Evolutionary conservation across 2,888 invertebrate genomes (phyloP), one percentile per base, ranked within the genome.

Genomic region (Zelleria hepariella): DNA sequence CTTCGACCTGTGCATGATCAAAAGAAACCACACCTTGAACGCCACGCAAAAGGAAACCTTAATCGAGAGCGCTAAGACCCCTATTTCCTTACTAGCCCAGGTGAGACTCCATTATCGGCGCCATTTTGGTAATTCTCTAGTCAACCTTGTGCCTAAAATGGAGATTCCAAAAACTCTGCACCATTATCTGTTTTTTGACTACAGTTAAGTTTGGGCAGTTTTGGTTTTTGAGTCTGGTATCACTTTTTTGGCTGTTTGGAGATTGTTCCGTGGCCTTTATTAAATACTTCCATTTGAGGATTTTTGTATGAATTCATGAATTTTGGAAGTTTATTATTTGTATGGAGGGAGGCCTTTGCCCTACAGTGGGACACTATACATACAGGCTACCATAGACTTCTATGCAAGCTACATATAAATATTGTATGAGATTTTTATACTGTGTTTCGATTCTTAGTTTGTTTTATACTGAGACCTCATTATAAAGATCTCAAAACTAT

Each of bases 1-100:
- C 7, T 96, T 94, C 76, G 95, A 95, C 73, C 89, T 93, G 0
- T 93, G 94, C 70, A 94, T 95, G 92, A 95, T 96, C 57, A 90
- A 92, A 66, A 90, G 95, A 66, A 94, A 94, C 70, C 91, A 90
- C 58, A 88, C 90, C 2, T 75, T 96, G 1, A 92, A 91, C 0
- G 86, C 91, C 1, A 89, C 89, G 8, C 94, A 95, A 74, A 93
- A 93, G 71, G 82, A 91, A 42, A 72, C 89, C 26, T 83, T 95
- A 48, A 89, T 95, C 58, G 86, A 92, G 61, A 87, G 92, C 4
- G 93, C 94, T 8, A 90, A 91, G 60, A 91, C 87, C 24, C 95
- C 95, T 0, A 80, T 94, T 61, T 86, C 92, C 0, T 80, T 95
- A 63, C 88, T 92, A 23, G 91, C 93, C 59, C 93, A 94, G 69